These are phyloP conservation scores for Lepilemur ruficaudatus DNA, from an alignment of 2,797 vertebrate species.

Conservation along the genomic window DNA sequence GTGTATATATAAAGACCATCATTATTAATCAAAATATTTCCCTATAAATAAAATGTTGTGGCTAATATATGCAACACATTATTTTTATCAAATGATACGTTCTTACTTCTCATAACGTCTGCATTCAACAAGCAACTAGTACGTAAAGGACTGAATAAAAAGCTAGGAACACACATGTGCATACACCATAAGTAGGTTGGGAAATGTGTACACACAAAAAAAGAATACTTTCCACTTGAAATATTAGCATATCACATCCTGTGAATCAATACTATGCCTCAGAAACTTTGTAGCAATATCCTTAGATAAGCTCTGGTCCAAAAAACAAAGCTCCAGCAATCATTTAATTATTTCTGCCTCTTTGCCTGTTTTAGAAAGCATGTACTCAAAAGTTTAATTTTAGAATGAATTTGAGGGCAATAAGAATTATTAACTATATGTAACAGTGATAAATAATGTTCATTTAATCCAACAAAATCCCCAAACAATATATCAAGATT, in stretches of 20 bases:
- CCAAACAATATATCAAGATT: neutral
- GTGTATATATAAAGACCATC: neutral
- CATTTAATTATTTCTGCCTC: conserved; percentile 58
- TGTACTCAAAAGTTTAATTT: conserved; percentile 61
- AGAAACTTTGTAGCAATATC: neutral
- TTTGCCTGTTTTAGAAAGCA: conserved; percentile 45
- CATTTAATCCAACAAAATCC: conserved; percentile 31
- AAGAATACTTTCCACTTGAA: neutral
- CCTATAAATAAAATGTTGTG: conserved; percentile 28
- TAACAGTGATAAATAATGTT: conserved; percentile 33
- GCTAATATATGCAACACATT: neutral
- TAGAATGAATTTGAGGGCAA: neutral
- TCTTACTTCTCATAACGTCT: neutral
- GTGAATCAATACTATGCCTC: neutral
- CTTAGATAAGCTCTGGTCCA: conserved; percentile 34
- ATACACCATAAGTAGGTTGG: neutral
- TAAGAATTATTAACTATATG: conserved; percentile 2
- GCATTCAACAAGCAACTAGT: neutral
- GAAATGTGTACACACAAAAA: neutral
- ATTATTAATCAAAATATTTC: conserved; percentile 31
- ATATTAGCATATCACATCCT: conserved; percentile 19
- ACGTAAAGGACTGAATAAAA: conserved; percentile 8
- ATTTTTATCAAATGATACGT: neutral
- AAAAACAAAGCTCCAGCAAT: conserved; percentile 58
- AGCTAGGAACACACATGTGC: neutral